A percentile compares a stretch with the other conserved stretches of the same genome.
Conservation (phyloP, 2,797 vertebrate genomes). For the Galagoides demidoff region DNA sequence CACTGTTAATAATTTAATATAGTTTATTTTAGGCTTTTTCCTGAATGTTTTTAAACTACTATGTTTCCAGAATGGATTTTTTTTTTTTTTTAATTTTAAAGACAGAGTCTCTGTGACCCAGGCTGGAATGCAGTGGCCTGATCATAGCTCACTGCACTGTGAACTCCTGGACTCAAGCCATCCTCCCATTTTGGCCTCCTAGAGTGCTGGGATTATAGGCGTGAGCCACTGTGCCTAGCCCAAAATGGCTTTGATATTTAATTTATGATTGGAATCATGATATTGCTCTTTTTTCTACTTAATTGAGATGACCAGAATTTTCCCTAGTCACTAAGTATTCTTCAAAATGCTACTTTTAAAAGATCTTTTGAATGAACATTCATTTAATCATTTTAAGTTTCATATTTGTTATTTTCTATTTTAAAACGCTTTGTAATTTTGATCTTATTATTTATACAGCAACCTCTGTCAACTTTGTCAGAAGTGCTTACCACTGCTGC, state of each 20-base stretch:
- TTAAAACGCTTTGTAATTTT: slow-evolving; percentile 21
- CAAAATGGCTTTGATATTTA: slow-evolving; percentile 22
- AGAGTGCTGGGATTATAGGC: not conserved
- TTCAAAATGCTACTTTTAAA: slow-evolving; percentile 55
- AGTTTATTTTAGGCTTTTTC: slow-evolving; percentile 6
- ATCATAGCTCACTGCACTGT: not conserved
- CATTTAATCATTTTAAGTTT: slow-evolving; percentile 22
- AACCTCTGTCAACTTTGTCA: slow-evolving; percentile 36
- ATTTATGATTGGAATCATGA: not conserved
- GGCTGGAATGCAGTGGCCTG: not conserved
- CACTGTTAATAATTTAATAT: slow-evolving; percentile 19
- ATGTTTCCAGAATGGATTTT: slow-evolving; percentile 40
- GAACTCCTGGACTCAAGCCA: not conserved
- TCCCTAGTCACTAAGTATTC: slow-evolving; percentile 26
- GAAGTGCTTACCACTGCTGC: not conserved
- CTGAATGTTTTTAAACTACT: slow-evolving; percentile 51
- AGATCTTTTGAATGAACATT: slow-evolving; percentile 1
- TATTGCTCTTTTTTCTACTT: not conserved
- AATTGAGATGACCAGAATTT: not conserved
- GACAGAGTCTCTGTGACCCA: not conserved
- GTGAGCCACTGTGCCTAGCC: not conserved
- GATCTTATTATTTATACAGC: slow-evolving; percentile 38
- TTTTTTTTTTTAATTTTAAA: not conserved
- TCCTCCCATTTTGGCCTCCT: not conserved
- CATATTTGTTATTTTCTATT: slow-evolving; percentile 35